Evolutionary conservation across 1,140 invertebrate species (phyloP), one percentile per base, ranked within the genome.

Genomic region (Paralvinella palmiformis): DNA sequence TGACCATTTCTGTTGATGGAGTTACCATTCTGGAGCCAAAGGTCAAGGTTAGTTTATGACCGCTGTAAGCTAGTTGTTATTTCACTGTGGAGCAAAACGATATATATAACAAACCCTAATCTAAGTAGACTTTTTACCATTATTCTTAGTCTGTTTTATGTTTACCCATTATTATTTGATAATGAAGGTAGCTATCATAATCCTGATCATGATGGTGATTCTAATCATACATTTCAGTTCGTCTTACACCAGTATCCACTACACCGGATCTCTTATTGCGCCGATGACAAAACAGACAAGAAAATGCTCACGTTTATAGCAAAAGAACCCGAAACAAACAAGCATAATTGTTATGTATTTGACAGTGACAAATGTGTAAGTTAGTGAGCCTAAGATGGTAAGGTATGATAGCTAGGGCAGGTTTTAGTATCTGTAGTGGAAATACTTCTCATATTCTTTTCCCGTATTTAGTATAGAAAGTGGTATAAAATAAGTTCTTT

Each of bases 251-350:
- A 96, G 78, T 97, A 96, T 79, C 94, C 94, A 0, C 81, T 98
- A n/a, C 94, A 98, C 79, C 86, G 93, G 78, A 97, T 98, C 80
- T 96, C 93, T 0, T 98, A 97, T 81, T 97, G 95, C 83, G 94
- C 95, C 5, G 94, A 97, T 78, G 95, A 98, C 79, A 97, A 97
- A 79, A 91, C 92, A 44, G 94, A 96, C 61, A 97, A 96, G 75
- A 91, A 92, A 71, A 96, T 96, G 82, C 96, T 98, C 81, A 90
- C 88, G 73, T 98, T 98, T 79, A 96, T 98, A 71, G 94, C 93
- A 35, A 97, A 96, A 84, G 91, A 91, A 69, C 87, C 87, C 22
- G 85, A 86, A 52, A 76, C 79, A 31, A 92, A 95, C 69, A 87
- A 87, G 69, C 94, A 98, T 75, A 90, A 89, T 72, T 97, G 94